Evolutionary conservation across 2,113 vertebrate species (phyloP), one percentile per base, ranked within the genome.

Genomic region (Nerophis ophidion): DNA sequence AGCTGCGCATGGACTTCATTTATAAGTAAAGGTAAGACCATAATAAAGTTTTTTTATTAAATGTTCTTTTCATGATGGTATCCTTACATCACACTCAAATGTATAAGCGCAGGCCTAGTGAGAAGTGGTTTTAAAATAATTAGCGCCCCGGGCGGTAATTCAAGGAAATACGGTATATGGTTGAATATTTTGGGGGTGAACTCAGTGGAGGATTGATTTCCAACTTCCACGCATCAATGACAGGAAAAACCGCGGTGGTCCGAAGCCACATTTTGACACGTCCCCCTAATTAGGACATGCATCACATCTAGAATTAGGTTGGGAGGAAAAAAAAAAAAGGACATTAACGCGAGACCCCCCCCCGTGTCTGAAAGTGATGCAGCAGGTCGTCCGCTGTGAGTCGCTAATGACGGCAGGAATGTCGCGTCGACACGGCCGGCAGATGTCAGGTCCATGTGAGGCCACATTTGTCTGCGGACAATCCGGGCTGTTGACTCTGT

Each of bases 401-500:
- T 35, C 9, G 63, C 58, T 61, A 53, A 71, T 79, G 81, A 84
- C 76, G 61, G 65, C 36, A 68, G 76, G 80, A 81, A 72, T 79
- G 63, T 64, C 79, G 66, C 61, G 82, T 81, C 74, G 77, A 75
- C 74, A 59, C 73, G 79, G 81, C 85, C 46, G 74, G 77, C 80
- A 87, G 85, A 85, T 87, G 83, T 85, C 81, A 65, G 55, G 81
- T 65, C 85, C 72, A 76, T 80, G 81, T 82, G 83, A 74, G 78
- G 74, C 81, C 83, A 67, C 82, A 78, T 85, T 81, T 70, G 82
- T 81, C 79, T 78, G 81, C 70, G 65, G 72, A 76, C 74, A 75
- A 78, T 81, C 81, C 66, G 66, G 82, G 77, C 77, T 83, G 82
- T 84, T 87, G 84, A 86, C 81, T 86, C 84, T 82, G 61, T 33